phyloP scores from a whole-genome alignment of 1,140 invertebrate species.

The Drosophila kikkawai region DNA sequence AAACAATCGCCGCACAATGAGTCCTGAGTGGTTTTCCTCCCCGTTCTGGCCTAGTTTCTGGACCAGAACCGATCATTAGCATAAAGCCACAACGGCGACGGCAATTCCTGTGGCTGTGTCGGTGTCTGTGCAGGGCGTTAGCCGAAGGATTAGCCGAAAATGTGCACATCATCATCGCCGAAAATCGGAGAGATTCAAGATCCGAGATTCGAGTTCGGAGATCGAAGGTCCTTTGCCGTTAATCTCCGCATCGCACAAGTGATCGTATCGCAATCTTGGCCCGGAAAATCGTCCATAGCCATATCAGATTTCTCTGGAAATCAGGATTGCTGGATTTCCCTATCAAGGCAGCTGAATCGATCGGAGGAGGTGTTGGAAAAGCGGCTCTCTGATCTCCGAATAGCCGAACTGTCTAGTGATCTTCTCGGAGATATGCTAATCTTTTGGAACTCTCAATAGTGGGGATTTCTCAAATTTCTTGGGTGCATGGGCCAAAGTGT shows the following conservation, averaged over 20 bases:
- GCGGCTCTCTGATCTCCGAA: constrained; percentile 28
- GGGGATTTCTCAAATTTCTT: constrained; percentile 11
- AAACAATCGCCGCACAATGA: constrained; percentile 70
- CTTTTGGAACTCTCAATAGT: constrained; percentile 33
- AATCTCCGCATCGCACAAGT: constrained; percentile 74
- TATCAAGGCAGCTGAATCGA: constrained; percentile 66
- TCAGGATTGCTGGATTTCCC: constrained; percentile 61
- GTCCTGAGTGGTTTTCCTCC: constrained; percentile 72
- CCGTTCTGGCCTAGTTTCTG: constrained; percentile 69
- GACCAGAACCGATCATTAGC: constrained; percentile 76
- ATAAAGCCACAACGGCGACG: constrained; percentile 82
- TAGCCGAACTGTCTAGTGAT: constrained; percentile 60
- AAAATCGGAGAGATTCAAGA: constrained; percentile 10
- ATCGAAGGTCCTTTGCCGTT: constrained; percentile 20
- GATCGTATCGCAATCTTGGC: constrained; percentile 57
- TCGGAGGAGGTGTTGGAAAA: constrained; percentile 24
- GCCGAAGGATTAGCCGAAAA: constrained; percentile 71
- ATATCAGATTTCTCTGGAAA: constrained; percentile 73
- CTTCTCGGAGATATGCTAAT: constrained; percentile 36
- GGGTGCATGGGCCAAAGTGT: constrained; percentile 12
- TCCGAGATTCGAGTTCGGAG: constrained; percentile 6
- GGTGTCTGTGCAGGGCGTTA: constrained; percentile 68
- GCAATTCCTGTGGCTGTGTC: constrained; percentile 35
- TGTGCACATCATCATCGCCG: constrained; percentile 77
- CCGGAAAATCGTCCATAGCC: constrained; percentile 39